Evolutionary conservation across 2,888 invertebrate species (phyloP).

Genomic region (Lomographa bimaculata): DNA sequence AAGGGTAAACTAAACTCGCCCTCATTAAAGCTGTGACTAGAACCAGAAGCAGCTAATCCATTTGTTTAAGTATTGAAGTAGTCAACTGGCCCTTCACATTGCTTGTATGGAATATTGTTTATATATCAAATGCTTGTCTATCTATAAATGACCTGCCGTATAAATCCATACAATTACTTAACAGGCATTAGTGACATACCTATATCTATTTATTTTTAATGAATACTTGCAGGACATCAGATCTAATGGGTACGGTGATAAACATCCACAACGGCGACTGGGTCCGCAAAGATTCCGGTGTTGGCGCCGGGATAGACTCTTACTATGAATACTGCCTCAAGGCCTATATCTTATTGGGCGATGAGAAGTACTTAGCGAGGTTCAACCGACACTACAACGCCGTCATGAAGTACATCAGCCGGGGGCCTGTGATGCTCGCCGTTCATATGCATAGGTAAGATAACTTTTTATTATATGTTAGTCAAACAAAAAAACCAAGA

Average conservation of each 20-base stretch:
- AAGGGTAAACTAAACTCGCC: too few species aligned
- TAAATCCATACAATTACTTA: too few species aligned
- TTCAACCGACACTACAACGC: constrained; percentile 98
- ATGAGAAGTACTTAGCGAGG: constrained; percentile 95
- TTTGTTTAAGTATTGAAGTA: too few species aligned
- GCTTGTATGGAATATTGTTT: too few species aligned
- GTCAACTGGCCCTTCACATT: too few species aligned
- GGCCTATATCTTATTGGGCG: constrained; percentile 97
- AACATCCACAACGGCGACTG: constrained; percentile 99
- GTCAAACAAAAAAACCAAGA: too few species aligned
- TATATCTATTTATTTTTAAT: too few species aligned
- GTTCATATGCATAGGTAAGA: constrained; percentile 94
- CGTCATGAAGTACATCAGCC: constrained; percentile 98
- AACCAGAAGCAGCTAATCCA: too few species aligned
- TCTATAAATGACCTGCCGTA: too few species aligned
- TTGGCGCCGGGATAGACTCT: constrained; percentile 99
- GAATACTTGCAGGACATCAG: constrained; percentile 81
- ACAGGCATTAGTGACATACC: too few species aligned
- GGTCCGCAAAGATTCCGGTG: constrained; percentile 97
- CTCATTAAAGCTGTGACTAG: too few species aligned
- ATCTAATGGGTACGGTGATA: constrained; percentile 98
- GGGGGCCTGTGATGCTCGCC: constrained; percentile 97
- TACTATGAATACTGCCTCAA: constrained; percentile 99
- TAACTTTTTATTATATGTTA: background rate
- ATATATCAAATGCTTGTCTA: too few species aligned